Base-by-base conservation (phyloP, 2,888 invertebrate genomes). In the Hofmannophila pseudospretella region DNA sequence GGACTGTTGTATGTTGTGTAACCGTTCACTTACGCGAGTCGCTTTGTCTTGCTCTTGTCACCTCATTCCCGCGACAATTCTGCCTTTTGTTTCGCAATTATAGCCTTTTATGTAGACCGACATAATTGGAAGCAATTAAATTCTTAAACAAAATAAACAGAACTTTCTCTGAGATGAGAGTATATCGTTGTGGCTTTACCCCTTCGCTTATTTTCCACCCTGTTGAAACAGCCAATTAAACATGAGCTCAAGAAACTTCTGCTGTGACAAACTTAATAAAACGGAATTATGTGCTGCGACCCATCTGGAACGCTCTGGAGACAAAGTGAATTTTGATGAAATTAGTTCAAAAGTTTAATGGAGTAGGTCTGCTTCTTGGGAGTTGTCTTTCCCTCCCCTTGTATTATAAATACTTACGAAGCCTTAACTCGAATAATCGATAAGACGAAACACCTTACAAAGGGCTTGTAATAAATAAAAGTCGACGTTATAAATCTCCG, bases 311-410 rank as follows among this genome's bases (percentile, higher is more conserved):
- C 67, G 62, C 49, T 61, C 25, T 22, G 59, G 62, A 67, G 77
- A 75, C 80, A 75, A 78, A 82, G 78, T 81, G 74, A 78, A 80
- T 75, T 78, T 78, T 75, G 72, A 78, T 77, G 72, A 75, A 80
- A 84, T 81, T 80, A 79, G 71, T 81, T 72, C 54, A 55, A 63
- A 76, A 80, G 70, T 81, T 80, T 79, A 79, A 79, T 76, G 73
- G 36, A 35, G 39, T 30, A 34, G 34, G 31, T 38, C 20, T 38
- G 27, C 34, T 39, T 13, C 34, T 34, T 11, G 26, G 12, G 19
- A 30, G 26, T 20, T n/a, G n/a, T n/a, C n/a, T n/a, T 26, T 20
- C 27, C n/a, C 32, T 28, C 37, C 32, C 23, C 32, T n/a, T 30
- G 29, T 23, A 13, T 38, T 22, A 38, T 28, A 37, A 32, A 37